phyloP scores from a whole-genome alignment of 2,797 vertebrate species.

The Lepidocolaptes lacrymiger region DNA sequence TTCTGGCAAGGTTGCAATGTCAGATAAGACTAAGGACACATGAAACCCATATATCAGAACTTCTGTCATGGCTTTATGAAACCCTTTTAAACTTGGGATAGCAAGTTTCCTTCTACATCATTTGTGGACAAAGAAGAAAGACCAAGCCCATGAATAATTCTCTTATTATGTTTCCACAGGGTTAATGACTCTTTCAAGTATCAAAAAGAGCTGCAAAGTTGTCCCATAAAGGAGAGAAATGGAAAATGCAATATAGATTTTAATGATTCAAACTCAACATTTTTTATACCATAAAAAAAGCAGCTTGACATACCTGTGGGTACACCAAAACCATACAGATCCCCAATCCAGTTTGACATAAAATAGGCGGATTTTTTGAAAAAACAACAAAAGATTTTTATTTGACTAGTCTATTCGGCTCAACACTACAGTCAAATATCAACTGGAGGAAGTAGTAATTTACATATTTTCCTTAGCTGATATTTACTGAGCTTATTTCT shows the following conservation, averaged over 20 bases:
- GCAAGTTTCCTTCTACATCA: background rate
- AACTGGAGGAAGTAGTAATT: background rate
- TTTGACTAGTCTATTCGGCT: background rate
- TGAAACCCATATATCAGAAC: background rate
- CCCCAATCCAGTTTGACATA: background rate
- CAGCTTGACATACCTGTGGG: background rate
- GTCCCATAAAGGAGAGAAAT: background rate
- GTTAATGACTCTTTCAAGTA: background rate
- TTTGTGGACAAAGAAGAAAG: background rate
- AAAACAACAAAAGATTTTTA: background rate
- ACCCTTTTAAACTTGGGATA: background rate
- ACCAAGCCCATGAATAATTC: background rate
- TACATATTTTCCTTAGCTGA: background rate
- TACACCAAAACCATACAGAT: background rate
- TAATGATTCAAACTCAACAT: background rate
- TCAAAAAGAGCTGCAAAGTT: background rate
- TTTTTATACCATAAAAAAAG: background rate
- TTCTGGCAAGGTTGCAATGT: background rate
- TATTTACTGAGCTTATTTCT: conserved; percentile 6
- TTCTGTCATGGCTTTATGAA: background rate
- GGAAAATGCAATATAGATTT: conserved; percentile 14
- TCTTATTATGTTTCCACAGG: background rate
- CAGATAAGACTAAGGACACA: background rate
- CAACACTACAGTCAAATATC: background rate
- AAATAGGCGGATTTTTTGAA: background rate